Evolutionary conservation across 2,888 invertebrate genomes (phyloP).

Genomic region (Coelopa pilipes): DNA sequence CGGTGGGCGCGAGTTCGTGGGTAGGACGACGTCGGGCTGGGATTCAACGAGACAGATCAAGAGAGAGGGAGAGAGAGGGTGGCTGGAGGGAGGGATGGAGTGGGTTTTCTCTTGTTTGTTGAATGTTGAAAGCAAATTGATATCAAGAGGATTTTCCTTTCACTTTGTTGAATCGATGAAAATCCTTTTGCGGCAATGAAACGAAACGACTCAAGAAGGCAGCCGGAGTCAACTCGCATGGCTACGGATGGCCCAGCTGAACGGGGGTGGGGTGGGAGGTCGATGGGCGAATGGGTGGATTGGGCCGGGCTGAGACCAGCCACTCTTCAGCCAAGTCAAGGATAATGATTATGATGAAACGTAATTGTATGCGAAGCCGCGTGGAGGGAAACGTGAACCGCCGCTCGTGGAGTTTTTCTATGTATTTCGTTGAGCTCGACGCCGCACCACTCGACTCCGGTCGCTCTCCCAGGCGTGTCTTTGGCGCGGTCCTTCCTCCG

Average conservation of each 20-base stretch:
- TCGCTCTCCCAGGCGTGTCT: neutral
- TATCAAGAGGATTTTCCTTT: conserved; percentile 31
- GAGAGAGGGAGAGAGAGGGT: neutral
- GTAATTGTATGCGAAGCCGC: conserved; percentile 21
- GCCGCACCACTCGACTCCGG: neutral
- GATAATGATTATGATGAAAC: conserved; percentile 26
- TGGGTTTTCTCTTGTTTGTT: conserved; percentile 9
- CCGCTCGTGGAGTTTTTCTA: neutral
- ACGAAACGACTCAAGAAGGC: neutral
- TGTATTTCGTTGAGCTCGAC: neutral
- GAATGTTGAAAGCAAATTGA: conserved; percentile 29
- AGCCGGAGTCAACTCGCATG: neutral
- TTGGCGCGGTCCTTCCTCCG: neutral
- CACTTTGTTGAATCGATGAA: conserved; percentile 25
- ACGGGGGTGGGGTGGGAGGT: too few species aligned
- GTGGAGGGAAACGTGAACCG: conserved; percentile 1
- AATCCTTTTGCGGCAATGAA: conserved; percentile 31
- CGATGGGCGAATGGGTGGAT: neutral
- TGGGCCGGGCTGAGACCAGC: too few species aligned
- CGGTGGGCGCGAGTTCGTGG: neutral
- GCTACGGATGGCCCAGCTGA: neutral
- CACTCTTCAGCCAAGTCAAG: conserved; percentile 15
- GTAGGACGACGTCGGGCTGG: conserved; percentile 5
- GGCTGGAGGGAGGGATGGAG: neutral
- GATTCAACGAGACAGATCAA: neutral